These are phyloP conservation scores for Lasioglossum baleicum DNA, from an alignment of 1,140 invertebrate genomes.

Conservation along the genomic window DNA sequence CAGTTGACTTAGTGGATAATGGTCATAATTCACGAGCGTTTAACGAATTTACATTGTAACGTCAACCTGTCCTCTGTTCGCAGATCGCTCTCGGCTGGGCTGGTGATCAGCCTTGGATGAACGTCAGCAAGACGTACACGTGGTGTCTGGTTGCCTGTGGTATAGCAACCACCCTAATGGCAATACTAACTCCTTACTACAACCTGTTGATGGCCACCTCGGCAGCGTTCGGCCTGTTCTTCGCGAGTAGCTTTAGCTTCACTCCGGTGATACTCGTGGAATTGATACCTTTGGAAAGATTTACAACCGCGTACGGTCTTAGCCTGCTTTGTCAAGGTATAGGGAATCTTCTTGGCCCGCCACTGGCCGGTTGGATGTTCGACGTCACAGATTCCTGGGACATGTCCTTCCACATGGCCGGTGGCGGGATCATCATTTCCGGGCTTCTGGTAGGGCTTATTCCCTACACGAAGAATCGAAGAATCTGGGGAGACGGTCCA, in stretches of 20 bases:
- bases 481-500: constrained; percentile 83
- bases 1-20: no score
- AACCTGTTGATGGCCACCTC: constrained; percentile 81
- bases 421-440: constrained; percentile 87
- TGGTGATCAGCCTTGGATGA: constrained; percentile 93
- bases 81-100: constrained; percentile 92
- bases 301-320: constrained; percentile 94
- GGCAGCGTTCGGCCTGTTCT: constrained; percentile 89
- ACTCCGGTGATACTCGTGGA: constrained; percentile 93
- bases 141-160: constrained; percentile 89
- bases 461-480: constrained; percentile 84
- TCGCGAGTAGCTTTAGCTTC: constrained; percentile 92
- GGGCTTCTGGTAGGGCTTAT: constrained; percentile 87
- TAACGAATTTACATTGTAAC: not conserved
- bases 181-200: constrained; percentile 84
- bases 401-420: constrained; percentile 87
- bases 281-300: constrained; percentile 88
- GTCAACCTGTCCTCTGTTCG: constrained; percentile 45
- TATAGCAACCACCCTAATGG: constrained; percentile 85
- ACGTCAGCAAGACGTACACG: constrained; percentile 90
- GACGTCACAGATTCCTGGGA: constrained; percentile 87
- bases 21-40: not conserved
- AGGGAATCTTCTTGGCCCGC: constrained; percentile 85
- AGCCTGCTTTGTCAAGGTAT: constrained; percentile 92
- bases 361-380: constrained; percentile 84